Conservation (phyloP, 2,888 invertebrate species). For the Drosophila emarginata region DNA sequence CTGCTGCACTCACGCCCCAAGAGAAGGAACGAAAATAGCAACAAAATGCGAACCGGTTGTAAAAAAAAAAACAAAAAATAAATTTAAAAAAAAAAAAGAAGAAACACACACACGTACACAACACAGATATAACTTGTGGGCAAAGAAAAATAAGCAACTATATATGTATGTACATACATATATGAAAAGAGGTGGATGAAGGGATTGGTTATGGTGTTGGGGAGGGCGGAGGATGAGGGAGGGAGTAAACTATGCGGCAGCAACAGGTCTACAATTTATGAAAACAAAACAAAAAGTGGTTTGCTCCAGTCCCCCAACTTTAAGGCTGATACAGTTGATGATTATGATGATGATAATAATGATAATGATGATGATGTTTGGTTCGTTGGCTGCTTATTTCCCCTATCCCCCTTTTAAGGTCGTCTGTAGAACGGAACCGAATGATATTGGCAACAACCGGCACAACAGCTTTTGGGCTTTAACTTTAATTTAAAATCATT, state of each 20-base stretch:
- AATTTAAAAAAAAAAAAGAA: background rate
- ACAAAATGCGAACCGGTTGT: constrained; percentile 62
- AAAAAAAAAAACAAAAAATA: constrained; percentile 28
- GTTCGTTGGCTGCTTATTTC: no score
- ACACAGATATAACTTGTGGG: constrained; percentile 37
- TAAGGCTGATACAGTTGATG: constrained; percentile 1
- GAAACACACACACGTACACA: background rate
- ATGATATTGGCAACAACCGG: constrained; percentile 36
- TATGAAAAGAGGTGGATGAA: constrained; percentile 19
- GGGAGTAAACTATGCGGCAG: constrained; percentile 13
- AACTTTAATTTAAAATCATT: constrained; percentile 5
- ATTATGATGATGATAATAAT: background rate
- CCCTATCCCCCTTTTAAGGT: constrained; percentile 66
- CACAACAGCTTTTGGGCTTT: constrained; percentile 41
- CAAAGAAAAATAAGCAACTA: constrained; percentile 45
- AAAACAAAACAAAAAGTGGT: constrained; percentile 55
- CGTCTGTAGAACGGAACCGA: constrained; percentile 74
- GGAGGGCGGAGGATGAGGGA: background rate
- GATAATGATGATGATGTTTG: background rate
- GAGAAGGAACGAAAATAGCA: constrained; percentile 60
- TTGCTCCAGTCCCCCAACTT: constrained; percentile 74
- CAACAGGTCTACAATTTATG: constrained; percentile 24
- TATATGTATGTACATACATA: no score
- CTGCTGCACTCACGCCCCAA: constrained; percentile 15
- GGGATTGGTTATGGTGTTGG: background rate